phyloP scores from a whole-genome alignment of 2,113 vertebrate genomes.

The Puffinus mauretanicus region DNA sequence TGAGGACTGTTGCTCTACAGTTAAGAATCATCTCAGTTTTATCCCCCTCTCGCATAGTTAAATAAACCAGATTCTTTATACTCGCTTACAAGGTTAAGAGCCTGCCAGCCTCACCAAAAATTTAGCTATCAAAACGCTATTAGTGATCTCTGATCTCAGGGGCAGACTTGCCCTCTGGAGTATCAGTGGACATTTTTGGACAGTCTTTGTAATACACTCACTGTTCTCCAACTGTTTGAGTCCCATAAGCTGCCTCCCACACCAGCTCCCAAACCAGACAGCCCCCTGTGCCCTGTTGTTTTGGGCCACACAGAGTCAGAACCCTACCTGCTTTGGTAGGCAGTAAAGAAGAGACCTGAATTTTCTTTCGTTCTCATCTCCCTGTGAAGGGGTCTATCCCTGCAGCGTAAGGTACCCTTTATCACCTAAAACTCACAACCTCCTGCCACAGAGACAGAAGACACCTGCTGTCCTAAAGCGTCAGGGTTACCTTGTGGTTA shows the following conservation, averaged over 20 bases:
- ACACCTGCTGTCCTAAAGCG: neutral
- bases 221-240: neutral
- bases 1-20: neutral
- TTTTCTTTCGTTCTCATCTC: neutral
- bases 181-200: neutral
- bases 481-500: slow-evolving; percentile 85
- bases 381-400: neutral
- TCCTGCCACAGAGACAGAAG: neutral
- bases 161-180: neutral
- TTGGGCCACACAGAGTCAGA: neutral
- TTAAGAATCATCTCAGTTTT: neutral
- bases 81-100: neutral
- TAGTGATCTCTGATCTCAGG: neutral
- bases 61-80: neutral
- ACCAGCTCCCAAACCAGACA: neutral
- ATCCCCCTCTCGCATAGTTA: neutral
- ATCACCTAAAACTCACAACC: neutral
- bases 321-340: neutral
- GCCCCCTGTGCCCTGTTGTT: neutral
- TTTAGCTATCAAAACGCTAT: neutral
- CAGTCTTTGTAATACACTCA: neutral
- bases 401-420: neutral
- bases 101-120: neutral
- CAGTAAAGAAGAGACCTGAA: neutral
- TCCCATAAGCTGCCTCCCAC: neutral